Evolutionary conservation across 2,797 vertebrate genomes (phyloP).

Genomic region (Poecilia wingei): DNA sequence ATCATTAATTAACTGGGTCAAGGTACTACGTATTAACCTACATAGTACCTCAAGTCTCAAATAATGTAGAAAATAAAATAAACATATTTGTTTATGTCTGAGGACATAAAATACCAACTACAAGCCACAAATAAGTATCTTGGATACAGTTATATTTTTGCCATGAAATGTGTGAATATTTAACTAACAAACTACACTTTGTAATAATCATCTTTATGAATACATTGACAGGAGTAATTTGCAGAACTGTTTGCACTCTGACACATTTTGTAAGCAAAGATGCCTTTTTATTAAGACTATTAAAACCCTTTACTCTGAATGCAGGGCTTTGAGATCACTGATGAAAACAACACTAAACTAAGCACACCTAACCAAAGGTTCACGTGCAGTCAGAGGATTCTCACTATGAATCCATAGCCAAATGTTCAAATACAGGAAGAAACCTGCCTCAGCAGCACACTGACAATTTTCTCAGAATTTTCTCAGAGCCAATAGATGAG

Average conservation of each 20-base stretch:
- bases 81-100: not conserved
- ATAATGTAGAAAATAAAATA: not conserved
- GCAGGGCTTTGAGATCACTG: not conserved
- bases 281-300: not conserved
- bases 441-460: not conserved
- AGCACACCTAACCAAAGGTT: not conserved
- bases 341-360: not conserved
- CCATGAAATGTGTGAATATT: not conserved
- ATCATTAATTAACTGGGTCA: not conserved
- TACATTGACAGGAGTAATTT: not conserved
- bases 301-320: not conserved
- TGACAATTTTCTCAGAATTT: conserved; percentile 14
- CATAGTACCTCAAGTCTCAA: not conserved
- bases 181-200: not conserved
- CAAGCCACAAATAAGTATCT: not conserved
- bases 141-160: not conserved
- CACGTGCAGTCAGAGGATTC: not conserved
- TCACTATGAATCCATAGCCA: not conserved
- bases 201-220: not conserved
- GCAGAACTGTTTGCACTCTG: not conserved
- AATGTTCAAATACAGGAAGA: not conserved
- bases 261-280: not conserved
- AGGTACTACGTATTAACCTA: not conserved
- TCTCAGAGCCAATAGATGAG: not conserved
- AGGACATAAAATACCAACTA: not conserved